Base-by-base conservation (phyloP, 1,140 invertebrate genomes). In the Venturia canescens region DNA sequence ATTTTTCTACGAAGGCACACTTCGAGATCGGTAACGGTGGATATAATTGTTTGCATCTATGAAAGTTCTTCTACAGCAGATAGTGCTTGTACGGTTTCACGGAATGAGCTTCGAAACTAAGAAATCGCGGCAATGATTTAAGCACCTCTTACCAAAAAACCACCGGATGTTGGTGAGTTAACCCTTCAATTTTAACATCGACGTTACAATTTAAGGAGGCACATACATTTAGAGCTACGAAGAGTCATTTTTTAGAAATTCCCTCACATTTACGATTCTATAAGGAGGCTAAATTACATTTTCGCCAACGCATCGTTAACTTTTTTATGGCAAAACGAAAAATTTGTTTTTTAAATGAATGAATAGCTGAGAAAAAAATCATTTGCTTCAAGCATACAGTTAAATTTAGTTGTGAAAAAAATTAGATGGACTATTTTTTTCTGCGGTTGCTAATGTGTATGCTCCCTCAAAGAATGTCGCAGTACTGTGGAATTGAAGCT, bases 1-100 rank as follows among this genome's bases (percentile, higher is more conserved):
- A 80, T 74, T 53, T n/a, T 53, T 80, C 82, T 72, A 70, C 63
- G 78, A 87, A 86, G 81, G 85, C 83, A 84, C 84, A 80, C 78
- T 70, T 78, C 80, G 78, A 78, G 80, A 81, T 80, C 78, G 50
- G 63, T 78, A 80, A 78, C 72, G 21, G 38, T 79, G 50, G 57
- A 80, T 67, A 80, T 16, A 69, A 82, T 44, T 77, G 15, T 77
- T 44, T 80, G 66, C 78, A 80, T 66, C 79, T 80, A 74, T 74
- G 31, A 29, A 60, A 67, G 80, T 76, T 82, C 79, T 44, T 63
- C 72, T 72, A 44, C 7, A 60, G 60, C 7, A 23, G 66, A 74
- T 78, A 21, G 27, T 18, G 38, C 6, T 69, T 75, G 63, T 69
- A 71, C 18, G 23, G 63, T 80, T 75, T 53, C 80, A 79, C 31